These are phyloP conservation scores for Garra rufa DNA, from an alignment of 2,113 vertebrate genomes.

Conservation along the genomic window DNA sequence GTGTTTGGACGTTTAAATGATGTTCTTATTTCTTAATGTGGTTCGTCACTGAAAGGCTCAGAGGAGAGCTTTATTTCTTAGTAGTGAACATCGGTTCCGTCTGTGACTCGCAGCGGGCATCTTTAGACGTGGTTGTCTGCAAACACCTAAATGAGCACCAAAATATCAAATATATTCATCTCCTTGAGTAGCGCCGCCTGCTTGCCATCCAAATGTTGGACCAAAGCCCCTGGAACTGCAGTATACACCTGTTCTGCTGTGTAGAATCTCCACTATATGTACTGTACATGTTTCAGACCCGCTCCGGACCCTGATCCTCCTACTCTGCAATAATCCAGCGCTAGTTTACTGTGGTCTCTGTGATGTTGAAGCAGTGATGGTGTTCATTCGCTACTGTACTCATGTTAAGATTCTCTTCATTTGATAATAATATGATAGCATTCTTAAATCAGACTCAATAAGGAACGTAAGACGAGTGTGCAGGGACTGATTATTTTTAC, in stretches of 20 bases:
- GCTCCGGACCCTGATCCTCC: not conserved
- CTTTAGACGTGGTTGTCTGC: not conserved
- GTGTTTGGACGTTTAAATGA: not conserved
- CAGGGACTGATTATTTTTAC: not conserved
- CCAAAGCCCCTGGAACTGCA: not conserved
- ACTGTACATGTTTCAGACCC: not conserved
- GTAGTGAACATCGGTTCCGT: not conserved
- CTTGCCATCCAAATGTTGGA: not conserved
- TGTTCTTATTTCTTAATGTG: not conserved
- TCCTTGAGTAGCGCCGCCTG: not conserved
- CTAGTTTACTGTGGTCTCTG: conserved; percentile 61
- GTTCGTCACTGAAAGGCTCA: not conserved
- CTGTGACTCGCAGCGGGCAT: not conserved
- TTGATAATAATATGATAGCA: not conserved
- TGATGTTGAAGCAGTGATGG: conserved; percentile 8
- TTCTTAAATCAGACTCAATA: not conserved
- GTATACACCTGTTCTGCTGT: not conserved
- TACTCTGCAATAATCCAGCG: conserved; percentile 18
- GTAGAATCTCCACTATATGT: not conserved
- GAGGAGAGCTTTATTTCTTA: not conserved
- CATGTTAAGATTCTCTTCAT: not conserved
- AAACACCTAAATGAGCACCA: not conserved
- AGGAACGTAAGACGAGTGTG: not conserved
- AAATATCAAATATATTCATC: not conserved
- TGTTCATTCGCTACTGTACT: conserved; percentile 28